Percentiles rank a stretch among this genome's conserved stretches.
These are phyloP conservation scores for Hycleus cichorii DNA, from an alignment of 1,140 invertebrate species.

Conservation along the genomic window DNA sequence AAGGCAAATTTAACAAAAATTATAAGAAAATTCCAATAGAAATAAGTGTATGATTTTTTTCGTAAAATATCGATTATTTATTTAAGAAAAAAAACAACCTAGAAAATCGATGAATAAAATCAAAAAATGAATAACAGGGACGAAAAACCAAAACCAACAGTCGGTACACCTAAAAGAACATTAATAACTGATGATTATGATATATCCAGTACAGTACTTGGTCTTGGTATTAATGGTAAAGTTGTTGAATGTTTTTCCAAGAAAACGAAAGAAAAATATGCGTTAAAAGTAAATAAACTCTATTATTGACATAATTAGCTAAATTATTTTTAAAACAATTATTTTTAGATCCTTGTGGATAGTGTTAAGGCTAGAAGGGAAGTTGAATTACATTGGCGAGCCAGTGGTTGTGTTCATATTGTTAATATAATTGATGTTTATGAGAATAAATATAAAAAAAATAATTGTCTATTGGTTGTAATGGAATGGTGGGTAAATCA, in stretches of 20 bases:
- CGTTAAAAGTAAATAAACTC: constrained; percentile 66
- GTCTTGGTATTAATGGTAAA: constrained; percentile 97
- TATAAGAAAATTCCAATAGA: too few relatives aligned
- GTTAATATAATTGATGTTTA: constrained; percentile 93
- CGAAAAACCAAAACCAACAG: constrained; percentile 11
- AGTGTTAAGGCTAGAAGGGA: constrained; percentile 86
- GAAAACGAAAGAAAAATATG: constrained; percentile 66
- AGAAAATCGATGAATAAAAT: too few relatives aligned
- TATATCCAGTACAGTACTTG: constrained; percentile 89
- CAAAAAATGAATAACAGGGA: neutral
- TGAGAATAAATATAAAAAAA: constrained; percentile 86
- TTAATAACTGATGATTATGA: constrained; percentile 88
- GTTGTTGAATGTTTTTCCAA: constrained; percentile 70
- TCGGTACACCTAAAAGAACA: constrained; percentile 57
- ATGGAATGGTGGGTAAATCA: constrained; percentile 85
- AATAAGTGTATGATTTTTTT: too few relatives aligned
- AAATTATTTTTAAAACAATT: neutral
- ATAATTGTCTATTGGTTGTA: constrained; percentile 87
- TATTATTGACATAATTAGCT: neutral
- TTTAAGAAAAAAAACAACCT: too few relatives aligned
- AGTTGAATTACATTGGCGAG: constrained; percentile 92
- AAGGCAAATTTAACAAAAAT: too few relatives aligned
- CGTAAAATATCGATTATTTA: too few relatives aligned
- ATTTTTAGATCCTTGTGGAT: constrained; percentile 77
- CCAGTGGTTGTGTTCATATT: constrained; percentile 84